Conservation (phyloP, 64 coral and sea anemone species). For the Stichodactyla mertensii region DNA sequence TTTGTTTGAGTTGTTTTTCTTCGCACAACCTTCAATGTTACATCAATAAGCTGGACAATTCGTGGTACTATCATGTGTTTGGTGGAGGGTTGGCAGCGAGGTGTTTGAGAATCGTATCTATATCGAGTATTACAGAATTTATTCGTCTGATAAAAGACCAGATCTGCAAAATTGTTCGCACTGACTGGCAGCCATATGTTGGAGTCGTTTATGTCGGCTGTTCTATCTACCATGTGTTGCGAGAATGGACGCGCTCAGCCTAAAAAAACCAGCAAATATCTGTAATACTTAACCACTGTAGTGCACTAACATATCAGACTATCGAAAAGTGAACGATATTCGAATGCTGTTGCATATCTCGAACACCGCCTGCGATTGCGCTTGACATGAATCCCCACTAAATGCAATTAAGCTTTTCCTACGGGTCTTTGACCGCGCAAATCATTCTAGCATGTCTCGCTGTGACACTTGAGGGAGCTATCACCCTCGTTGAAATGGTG, state of each 20-base stretch:
- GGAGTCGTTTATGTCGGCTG: background rate
- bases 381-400: constrained; percentile 48
- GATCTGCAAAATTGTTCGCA: background rate
- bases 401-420: constrained; percentile 69
- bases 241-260: background rate
- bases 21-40: constrained; percentile 8
- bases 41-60: background rate
- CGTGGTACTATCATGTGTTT: background rate
- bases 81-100: background rate
- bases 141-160: constrained; percentile 1
- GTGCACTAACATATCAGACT: background rate
- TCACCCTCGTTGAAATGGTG: constrained; percentile 88
- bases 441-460: constrained; percentile 47
- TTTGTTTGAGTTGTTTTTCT: constrained; percentile 10
- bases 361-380: constrained; percentile 58
- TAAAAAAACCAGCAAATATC: background rate
- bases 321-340: background rate
- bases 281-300: background rate
- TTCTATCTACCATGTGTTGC: constrained; percentile 1
- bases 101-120: constrained; percentile 4
- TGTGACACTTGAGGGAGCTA: constrained; percentile 47
- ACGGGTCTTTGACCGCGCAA: constrained; percentile 59
- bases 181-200: constrained; percentile 22
- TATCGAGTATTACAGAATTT: constrained; percentile 1
- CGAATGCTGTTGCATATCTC: background rate